These are phyloP conservation scores for Scomber colias DNA, from an alignment of 2,113 vertebrate genomes.

Conservation along the genomic window DNA sequence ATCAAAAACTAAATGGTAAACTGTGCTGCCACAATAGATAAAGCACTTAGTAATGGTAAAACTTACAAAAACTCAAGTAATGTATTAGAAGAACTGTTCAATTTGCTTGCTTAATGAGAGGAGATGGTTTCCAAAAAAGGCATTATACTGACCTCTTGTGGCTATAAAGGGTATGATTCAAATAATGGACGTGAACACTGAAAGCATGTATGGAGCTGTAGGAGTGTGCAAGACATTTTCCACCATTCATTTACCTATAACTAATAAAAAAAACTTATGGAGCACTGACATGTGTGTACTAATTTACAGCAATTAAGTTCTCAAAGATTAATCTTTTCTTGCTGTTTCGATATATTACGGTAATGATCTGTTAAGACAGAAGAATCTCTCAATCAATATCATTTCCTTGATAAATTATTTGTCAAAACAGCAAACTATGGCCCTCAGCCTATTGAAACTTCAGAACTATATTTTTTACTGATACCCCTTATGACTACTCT, in stretches of 20 bases:
- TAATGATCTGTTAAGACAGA: background rate
- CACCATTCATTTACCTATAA: background rate
- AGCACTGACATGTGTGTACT: background rate
- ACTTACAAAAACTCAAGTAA: background rate
- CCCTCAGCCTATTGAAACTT: background rate
- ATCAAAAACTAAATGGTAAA: background rate
- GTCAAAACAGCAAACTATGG: background rate
- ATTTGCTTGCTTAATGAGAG: slow-evolving; percentile 4
- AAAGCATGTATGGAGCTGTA: slow-evolving; percentile 62
- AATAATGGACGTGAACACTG: slow-evolving; percentile 54
- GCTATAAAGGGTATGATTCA: slow-evolving; percentile 46
- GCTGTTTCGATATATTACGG: background rate
- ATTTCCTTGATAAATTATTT: background rate
- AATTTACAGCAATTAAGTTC: background rate
- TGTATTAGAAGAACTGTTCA: background rate
- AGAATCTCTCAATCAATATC: background rate
- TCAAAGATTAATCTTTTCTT: slow-evolving; percentile 1
- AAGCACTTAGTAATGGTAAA: background rate
- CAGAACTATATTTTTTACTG: background rate
- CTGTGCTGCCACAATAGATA: background rate
- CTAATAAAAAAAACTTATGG: background rate
- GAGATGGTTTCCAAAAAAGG: slow-evolving; percentile 25
- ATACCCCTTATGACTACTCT: background rate
- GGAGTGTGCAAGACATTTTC: slow-evolving; percentile 31
- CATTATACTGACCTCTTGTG: slow-evolving; percentile 70